Conservation (phyloP, 2,797 vertebrate genomes). For the Myotis findleyi region DNA sequence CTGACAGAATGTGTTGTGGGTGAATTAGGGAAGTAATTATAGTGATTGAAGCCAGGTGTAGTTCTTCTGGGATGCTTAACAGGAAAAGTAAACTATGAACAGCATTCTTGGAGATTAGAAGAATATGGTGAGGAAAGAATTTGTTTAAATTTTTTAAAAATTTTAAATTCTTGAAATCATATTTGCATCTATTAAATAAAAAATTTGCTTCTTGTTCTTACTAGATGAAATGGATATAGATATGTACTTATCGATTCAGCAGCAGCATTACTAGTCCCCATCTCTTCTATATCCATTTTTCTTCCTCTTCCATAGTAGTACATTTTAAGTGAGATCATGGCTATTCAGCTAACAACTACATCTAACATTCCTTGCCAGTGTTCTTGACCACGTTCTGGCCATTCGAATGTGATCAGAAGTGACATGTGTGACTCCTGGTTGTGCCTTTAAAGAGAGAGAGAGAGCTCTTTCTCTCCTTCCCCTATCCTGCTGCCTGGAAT, state of each 20-base stretch:
- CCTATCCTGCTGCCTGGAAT: neutral
- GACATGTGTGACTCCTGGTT: neutral
- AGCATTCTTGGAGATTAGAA: slow-evolving; percentile 34
- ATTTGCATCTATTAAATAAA: neutral
- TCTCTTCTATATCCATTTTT: neutral
- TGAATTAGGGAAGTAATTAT: slow-evolving; percentile 56
- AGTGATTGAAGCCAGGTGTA: slow-evolving; percentile 53
- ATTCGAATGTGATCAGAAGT: neutral
- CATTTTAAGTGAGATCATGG: slow-evolving; percentile 1
- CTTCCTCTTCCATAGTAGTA: neutral
- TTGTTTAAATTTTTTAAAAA: neutral
- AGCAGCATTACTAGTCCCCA: neutral
- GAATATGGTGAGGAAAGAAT: neutral
- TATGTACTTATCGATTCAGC: neutral
- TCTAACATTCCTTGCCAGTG: neutral
- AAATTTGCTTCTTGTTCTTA: slow-evolving; percentile 22
- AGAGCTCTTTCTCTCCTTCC: neutral
- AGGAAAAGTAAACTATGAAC: slow-evolving; percentile 25
- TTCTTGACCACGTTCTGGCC: neutral
- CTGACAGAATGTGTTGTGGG: neutral
- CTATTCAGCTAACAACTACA: neutral
- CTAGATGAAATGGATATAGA: neutral
- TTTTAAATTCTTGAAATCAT: neutral
- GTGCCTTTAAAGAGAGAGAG: neutral
- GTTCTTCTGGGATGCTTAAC: neutral